Conservation (phyloP, 2,888 invertebrate species). For the Tyria jacobaeae region DNA sequence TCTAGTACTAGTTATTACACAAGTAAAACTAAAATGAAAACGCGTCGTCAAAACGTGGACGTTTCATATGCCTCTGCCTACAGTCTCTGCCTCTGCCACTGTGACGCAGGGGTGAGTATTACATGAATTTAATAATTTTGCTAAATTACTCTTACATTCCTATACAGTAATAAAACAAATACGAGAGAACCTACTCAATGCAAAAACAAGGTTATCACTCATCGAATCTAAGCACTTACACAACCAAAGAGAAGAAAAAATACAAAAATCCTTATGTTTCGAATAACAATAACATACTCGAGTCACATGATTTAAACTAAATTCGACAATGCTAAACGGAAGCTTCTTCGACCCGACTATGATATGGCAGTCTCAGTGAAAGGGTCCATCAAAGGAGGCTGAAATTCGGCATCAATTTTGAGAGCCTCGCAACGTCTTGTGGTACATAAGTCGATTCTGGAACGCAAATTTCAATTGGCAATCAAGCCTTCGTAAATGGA, state of each 20-base stretch:
- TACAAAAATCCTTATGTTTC: not conserved
- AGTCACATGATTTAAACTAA: not conserved
- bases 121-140: too few relatives aligned
- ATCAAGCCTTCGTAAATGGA: not conserved
- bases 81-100: too few relatives aligned
- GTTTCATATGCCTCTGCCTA: too few relatives aligned
- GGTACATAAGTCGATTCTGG: constrained; percentile 39
- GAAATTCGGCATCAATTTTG: constrained; percentile 19
- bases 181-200: too few relatives aligned
- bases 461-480: constrained; percentile 11
- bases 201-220: not conserved
- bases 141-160: not conserved
- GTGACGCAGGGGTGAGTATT: too few relatives aligned
- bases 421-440: constrained; percentile 27
- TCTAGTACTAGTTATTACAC: too few relatives aligned
- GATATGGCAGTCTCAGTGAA: constrained; percentile 29
- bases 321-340: constrained; percentile 9
- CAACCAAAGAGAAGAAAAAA: constrained; percentile 1
- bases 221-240: not conserved
- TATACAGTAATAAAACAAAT: not conserved
- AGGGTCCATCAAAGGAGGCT: constrained; percentile 19
- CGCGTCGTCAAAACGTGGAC: too few relatives aligned
- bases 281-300: constrained; percentile 5
- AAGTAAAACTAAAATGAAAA: too few relatives aligned
- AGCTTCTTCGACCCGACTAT: not conserved